Conservation (phyloP, 2,113 vertebrate species). For the Lanius collurio region DNA sequence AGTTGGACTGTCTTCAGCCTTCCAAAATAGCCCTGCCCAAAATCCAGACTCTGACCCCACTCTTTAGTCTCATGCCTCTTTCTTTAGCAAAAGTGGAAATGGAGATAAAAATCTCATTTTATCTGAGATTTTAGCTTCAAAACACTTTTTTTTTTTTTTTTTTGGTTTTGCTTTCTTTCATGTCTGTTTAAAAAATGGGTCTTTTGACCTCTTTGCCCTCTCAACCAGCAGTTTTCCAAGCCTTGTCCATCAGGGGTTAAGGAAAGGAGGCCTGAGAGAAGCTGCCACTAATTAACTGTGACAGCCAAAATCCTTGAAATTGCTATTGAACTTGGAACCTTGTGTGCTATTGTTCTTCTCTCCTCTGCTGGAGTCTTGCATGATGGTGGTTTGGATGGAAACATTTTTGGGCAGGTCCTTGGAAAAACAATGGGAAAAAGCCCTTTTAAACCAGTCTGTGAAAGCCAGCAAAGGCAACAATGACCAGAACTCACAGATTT, state of each 20-base stretch:
- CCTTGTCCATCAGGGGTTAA: slow-evolving; percentile 14
- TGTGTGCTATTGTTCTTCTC: slow-evolving; percentile 24
- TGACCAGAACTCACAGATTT: slow-evolving; percentile 53
- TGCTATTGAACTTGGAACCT: slow-evolving; percentile 65
- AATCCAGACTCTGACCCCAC: slow-evolving; percentile 6
- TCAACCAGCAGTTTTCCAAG: neutral
- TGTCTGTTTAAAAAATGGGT: neutral
- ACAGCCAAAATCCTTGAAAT: slow-evolving; percentile 50
- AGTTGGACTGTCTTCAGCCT: neutral
- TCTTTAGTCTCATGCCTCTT: neutral
- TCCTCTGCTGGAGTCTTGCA: slow-evolving; percentile 56
- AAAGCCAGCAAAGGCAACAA: slow-evolving; percentile 44
- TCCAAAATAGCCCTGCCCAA: slow-evolving; percentile 46
- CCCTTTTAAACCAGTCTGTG: slow-evolving; percentile 25
- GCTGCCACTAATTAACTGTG: slow-evolving; percentile 35
- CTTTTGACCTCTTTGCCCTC: neutral
- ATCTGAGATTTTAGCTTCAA: neutral
- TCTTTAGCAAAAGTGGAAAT: neutral
- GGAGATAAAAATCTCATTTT: neutral
- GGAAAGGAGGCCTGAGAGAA: slow-evolving; percentile 1
- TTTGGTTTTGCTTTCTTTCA: neutral
- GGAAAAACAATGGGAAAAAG: slow-evolving; percentile 57
- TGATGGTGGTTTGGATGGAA: slow-evolving; percentile 64
- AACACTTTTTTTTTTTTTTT: neutral
- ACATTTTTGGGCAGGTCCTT: slow-evolving; percentile 61